Evolutionary conservation across 2,888 invertebrate genomes (phyloP).

Genomic region (Cremastinae sp.): DNA sequence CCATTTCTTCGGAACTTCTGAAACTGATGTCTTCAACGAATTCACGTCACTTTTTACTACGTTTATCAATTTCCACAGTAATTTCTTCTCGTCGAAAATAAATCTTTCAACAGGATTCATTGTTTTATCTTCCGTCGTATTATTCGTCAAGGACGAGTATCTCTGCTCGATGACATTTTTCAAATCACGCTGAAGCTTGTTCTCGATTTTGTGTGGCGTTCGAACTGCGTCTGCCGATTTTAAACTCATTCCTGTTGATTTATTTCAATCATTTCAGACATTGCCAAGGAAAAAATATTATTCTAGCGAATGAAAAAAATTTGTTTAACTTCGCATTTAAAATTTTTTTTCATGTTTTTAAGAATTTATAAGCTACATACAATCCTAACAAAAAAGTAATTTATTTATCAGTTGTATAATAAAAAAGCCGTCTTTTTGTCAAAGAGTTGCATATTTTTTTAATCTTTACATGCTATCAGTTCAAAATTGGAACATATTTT

Average conservation of each 20-base stretch:
- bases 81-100: constrained; percentile 84
- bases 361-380: too few relatives aligned
- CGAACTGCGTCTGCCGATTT: constrained; percentile 57
- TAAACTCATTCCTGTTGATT: constrained; percentile 65
- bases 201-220: constrained; percentile 57
- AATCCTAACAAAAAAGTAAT: too few relatives aligned
- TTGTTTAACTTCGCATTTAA: too few relatives aligned
- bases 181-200: constrained; percentile 69
- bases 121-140: constrained; percentile 12
- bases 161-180: constrained; percentile 66
- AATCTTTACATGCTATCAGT: too few relatives aligned
- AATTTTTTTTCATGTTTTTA: too few relatives aligned
- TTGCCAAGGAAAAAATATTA: too few relatives aligned
- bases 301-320: too few relatives aligned
- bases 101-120: constrained; percentile 83
- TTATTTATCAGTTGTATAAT: too few relatives aligned
- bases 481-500: too few relatives aligned
- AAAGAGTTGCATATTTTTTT: too few relatives aligned
- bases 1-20: constrained; percentile 87
- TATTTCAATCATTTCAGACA: too few relatives aligned
- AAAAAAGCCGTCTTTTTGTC: too few relatives aligned
- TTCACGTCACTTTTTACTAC: constrained; percentile 81
- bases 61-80: constrained; percentile 84
- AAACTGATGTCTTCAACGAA: constrained; percentile 80
- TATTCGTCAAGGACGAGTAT: constrained; percentile 5